Conservation (phyloP, 2,113 vertebrate genomes). For the Cebidichthys violaceus region DNA sequence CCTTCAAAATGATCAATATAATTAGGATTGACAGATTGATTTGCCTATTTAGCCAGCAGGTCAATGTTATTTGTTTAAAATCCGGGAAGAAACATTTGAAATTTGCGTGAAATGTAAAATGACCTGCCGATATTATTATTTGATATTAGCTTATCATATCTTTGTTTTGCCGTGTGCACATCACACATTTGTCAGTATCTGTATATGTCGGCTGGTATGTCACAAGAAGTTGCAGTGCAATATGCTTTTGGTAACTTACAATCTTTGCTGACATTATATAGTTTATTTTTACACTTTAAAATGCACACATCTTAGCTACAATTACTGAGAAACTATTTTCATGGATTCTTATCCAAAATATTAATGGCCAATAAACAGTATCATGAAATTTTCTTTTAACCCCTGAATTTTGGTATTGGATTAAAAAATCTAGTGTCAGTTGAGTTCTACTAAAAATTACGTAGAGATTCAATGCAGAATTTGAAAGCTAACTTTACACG, state of each 20-base stretch:
- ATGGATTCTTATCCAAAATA: background rate
- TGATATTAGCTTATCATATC: background rate
- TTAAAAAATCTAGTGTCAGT: background rate
- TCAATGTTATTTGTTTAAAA: background rate
- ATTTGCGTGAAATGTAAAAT: background rate
- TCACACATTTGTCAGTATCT: background rate
- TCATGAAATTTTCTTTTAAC: no score
- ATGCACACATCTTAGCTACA: background rate
- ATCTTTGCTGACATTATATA: no score
- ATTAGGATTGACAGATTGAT: background rate
- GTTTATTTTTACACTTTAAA: background rate
- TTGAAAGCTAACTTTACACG: background rate
- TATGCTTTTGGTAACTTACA: background rate
- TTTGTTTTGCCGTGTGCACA: background rate
- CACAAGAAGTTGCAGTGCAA: background rate
- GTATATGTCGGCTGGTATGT: background rate
- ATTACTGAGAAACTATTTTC: background rate
- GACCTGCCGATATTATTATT: background rate
- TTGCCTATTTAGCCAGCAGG: background rate
- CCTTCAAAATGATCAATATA: background rate
- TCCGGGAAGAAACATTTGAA: background rate
- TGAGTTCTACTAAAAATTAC: background rate
- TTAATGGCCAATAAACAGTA: no score
- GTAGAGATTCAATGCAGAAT: background rate
- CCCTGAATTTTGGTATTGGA: background rate